phyloP scores from a whole-genome alignment of 2,888 invertebrate genomes.

The Anoplius nigerrimus region DNA sequence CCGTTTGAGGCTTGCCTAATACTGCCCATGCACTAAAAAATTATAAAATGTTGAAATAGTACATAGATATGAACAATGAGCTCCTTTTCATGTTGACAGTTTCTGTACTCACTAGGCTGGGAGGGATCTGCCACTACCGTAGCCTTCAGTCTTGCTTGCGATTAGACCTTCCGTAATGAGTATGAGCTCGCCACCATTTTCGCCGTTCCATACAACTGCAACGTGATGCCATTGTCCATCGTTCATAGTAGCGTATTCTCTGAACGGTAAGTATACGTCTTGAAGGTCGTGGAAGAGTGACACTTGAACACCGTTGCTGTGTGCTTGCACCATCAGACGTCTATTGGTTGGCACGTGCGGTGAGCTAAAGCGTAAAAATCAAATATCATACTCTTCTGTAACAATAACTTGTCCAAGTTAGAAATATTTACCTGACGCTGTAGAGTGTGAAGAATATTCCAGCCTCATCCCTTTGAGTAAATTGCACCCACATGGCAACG shows the following conservation, averaged over 20 bases:
- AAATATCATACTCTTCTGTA: slow-evolving; percentile 2
- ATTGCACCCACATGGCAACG: slow-evolving; percentile 97
- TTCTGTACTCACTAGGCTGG: slow-evolving; percentile 85
- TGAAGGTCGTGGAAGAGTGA: slow-evolving; percentile 91
- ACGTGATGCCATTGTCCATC: slow-evolving; percentile 98
- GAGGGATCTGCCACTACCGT: slow-evolving; percentile 87
- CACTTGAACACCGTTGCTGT: slow-evolving; percentile 94
- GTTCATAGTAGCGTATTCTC: slow-evolving; percentile 94
- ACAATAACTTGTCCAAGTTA: neutral
- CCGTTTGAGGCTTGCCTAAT: slow-evolving; percentile 88
- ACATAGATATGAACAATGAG: too few species aligned
- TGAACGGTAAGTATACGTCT: slow-evolving; percentile 92
- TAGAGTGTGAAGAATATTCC: slow-evolving; percentile 96
- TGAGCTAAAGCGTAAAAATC: slow-evolving; percentile 77
- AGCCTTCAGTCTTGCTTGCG: slow-evolving; percentile 93
- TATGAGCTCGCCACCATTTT: slow-evolving; percentile 88
- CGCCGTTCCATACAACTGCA: slow-evolving; percentile 95
- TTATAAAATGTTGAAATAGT: neutral
- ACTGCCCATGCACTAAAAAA: slow-evolving; percentile 90
- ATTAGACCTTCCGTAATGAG: slow-evolving; percentile 97
- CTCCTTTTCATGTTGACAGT: slow-evolving; percentile 5
- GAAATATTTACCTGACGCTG: slow-evolving; percentile 83
- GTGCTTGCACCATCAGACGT: slow-evolving; percentile 91
- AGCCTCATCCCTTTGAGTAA: slow-evolving; percentile 91
- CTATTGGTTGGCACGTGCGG: slow-evolving; percentile 86